Percentiles rank a stretch among this genome's conserved stretches.
phyloP scores from a whole-genome alignment of 2,113 vertebrate species.

The Azemiops feae region DNA sequence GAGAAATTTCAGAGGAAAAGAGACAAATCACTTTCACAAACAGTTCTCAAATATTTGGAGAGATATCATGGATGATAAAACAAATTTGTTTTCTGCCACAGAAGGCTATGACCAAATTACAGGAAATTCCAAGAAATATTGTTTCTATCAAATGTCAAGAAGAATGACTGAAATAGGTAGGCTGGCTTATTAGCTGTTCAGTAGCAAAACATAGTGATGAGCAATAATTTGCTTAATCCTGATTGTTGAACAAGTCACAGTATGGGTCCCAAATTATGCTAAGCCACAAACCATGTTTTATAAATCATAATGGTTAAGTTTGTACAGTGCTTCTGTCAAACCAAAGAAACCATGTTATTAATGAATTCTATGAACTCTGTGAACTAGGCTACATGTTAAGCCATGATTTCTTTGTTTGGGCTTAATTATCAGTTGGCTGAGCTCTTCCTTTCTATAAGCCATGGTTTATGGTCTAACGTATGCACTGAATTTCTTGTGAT shows the following conservation, averaged over 20 bases:
- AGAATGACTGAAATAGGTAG: background rate
- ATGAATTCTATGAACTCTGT: background rate
- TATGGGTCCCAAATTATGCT: background rate
- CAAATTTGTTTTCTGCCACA: background rate
- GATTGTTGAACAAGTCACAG: background rate
- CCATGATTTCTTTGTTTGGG: background rate
- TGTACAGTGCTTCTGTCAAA: background rate
- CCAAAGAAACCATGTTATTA: background rate
- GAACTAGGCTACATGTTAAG: background rate
- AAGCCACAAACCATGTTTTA: background rate
- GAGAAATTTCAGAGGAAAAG: background rate
- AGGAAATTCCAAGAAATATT: background rate
- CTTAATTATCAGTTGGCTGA: background rate
- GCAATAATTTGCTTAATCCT: background rate
- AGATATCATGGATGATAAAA: background rate
- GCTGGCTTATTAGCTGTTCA: background rate
- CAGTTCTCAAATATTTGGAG: background rate
- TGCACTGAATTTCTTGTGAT: background rate
- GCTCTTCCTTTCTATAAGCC: background rate
- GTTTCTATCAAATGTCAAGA: background rate
- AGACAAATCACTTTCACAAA: background rate
- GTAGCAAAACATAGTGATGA: background rate
- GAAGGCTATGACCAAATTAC: background rate
- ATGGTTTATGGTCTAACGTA: background rate
- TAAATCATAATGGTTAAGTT: background rate